Conservation (phyloP, 53 echinoderm and acorn worm species). For the Echinometra lucunter region DNA sequence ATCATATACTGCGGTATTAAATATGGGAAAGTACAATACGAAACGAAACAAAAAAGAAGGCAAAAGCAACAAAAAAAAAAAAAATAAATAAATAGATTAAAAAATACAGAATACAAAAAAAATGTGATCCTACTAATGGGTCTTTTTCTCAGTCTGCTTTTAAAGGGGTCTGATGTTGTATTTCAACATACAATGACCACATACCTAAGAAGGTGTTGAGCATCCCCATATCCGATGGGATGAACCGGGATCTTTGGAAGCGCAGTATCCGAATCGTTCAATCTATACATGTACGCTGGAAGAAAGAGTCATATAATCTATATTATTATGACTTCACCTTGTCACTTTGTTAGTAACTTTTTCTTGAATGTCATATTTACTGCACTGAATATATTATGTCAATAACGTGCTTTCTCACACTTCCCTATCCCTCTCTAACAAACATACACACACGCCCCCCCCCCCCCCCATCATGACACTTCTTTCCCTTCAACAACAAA, state of each 20-base stretch:
- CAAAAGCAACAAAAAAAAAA: too few relatives aligned
- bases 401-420: background rate
- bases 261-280: constrained; percentile 72
- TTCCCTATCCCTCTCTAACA: background rate
- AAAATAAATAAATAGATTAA: too few relatives aligned
- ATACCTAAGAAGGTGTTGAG: constrained; percentile 80
- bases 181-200: too few relatives aligned
- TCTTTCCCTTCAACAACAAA: too few relatives aligned
- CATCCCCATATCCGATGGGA: constrained; percentile 96
- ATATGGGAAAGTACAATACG: too few relatives aligned
- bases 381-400: background rate
- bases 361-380: background rate
- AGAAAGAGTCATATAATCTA: background rate
- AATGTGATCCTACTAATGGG: too few relatives aligned
- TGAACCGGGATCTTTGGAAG: constrained; percentile 93
- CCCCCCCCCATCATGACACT: background rate
- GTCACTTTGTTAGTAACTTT: background rate
- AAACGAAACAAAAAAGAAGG: too few relatives aligned
- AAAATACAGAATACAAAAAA: too few relatives aligned
- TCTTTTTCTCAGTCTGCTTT: too few relatives aligned
- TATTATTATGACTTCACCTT: background rate
- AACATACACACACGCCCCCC: background rate
- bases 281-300: constrained; percentile 84
- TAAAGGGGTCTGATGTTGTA: too few relatives aligned
- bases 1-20: too few relatives aligned